A percentile compares a stretch with the other conserved stretches of the same genome.
Conservation (phyloP, 2,113 vertebrate genomes). For the Gallinago media region DNA sequence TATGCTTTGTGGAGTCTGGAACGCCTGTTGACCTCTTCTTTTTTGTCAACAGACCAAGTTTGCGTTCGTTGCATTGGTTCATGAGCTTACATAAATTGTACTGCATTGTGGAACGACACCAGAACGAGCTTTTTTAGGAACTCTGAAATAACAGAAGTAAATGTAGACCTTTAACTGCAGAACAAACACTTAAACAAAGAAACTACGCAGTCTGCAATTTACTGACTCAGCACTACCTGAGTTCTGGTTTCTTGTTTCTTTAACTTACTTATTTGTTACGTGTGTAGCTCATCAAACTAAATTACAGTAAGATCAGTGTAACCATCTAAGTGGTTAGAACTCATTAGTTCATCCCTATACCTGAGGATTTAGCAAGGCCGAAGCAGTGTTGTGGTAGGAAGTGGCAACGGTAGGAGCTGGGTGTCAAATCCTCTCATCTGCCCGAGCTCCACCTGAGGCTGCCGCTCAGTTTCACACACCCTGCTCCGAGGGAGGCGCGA, state of each 20-base stretch:
- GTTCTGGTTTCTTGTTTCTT: neutral
- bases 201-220: neutral
- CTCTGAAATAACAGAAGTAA: neutral
- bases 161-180: neutral
- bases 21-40: neutral
- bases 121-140: neutral
- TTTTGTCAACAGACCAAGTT: neutral
- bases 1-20: neutral
- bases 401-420: neutral
- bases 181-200: neutral
- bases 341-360: neutral
- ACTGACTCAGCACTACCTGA: neutral
- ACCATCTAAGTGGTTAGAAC: neutral
- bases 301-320: neutral
- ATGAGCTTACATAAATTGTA: neutral
- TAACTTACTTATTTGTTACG: fast-evolving
- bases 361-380: fast-evolving
- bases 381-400: neutral
- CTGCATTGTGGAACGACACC: fast-evolving
- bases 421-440: fast-evolving
- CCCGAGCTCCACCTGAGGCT: neutral
- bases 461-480: neutral
- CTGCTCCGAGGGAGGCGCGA: neutral
- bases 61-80: fast-evolving
- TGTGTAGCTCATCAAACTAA: neutral